phyloP scores from a whole-genome alignment of 2,888 invertebrate species.

The Scaptodrosophila latifasciaeformis region DNA sequence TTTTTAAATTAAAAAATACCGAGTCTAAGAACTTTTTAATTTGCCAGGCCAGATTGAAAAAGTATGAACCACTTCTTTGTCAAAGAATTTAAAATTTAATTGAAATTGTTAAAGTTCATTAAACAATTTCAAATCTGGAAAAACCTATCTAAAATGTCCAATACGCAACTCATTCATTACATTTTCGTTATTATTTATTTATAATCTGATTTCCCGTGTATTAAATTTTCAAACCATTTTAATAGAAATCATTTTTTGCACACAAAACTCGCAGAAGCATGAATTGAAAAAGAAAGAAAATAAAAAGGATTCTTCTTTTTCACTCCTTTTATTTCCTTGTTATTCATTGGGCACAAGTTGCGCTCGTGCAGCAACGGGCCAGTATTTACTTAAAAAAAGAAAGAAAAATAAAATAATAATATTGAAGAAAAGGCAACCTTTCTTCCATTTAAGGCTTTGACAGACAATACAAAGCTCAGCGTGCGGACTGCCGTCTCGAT shows the following conservation, averaged over 20 bases:
- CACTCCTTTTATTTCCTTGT: background rate
- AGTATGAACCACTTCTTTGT: no score
- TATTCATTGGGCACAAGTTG: slow-evolving; percentile 16
- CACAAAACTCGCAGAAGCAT: slow-evolving; percentile 27
- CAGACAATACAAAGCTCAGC: slow-evolving; percentile 10
- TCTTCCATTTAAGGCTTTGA: slow-evolving; percentile 11
- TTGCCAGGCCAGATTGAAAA: no score
- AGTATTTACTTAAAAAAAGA: slow-evolving; percentile 15
- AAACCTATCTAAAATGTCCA: no score
- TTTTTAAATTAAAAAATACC: no score
- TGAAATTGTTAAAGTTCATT: no score
- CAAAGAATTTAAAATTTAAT: no score
- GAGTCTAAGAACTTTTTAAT: no score
- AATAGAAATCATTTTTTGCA: background rate
- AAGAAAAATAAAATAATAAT: slow-evolving; percentile 11
- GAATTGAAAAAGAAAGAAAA: slow-evolving; percentile 29
- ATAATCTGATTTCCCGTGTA: no score
- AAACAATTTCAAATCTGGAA: no score
- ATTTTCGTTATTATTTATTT: no score
- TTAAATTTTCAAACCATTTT: no score
- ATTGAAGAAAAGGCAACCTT: slow-evolving; percentile 12
- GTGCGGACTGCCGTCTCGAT: background rate
- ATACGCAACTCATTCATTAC: no score
- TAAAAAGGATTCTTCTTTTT: slow-evolving; percentile 27
- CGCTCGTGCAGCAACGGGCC: slow-evolving; percentile 48